Evolutionary conservation across 2,113 vertebrate genomes (phyloP).

Genomic region (Amblyopsis rosae): DNA sequence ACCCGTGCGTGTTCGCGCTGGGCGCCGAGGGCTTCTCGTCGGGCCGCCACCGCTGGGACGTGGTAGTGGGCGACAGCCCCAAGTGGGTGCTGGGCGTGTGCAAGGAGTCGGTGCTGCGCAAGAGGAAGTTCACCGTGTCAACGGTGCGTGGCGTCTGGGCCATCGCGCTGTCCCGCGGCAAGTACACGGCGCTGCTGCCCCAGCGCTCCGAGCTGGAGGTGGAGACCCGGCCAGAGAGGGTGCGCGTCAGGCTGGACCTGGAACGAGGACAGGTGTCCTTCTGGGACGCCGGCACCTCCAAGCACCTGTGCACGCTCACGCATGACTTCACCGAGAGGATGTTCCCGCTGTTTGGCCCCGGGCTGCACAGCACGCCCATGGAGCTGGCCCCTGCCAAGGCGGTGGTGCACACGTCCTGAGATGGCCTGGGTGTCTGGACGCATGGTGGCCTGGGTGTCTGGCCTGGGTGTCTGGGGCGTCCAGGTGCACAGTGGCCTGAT

Average conservation of each 20-base stretch:
- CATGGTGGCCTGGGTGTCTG: too few species aligned
- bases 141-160: slow-evolving; percentile 72
- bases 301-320: slow-evolving; percentile 68
- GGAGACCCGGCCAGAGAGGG: slow-evolving; percentile 51
- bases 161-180: slow-evolving; percentile 72
- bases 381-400: slow-evolving; percentile 60
- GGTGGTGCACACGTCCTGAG: slow-evolving; percentile 63
- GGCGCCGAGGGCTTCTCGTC: slow-evolving; percentile 70
- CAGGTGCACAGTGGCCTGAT: too few species aligned
- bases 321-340: slow-evolving; percentile 69
- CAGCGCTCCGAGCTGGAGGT: slow-evolving; percentile 52
- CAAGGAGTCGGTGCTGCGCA: slow-evolving; percentile 67
- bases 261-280: slow-evolving; percentile 74
- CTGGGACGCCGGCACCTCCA: slow-evolving; percentile 54
- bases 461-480: too few species aligned
- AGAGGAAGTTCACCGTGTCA: slow-evolving; percentile 76
- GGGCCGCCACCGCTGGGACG: slow-evolving; percentile 77
- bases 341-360: slow-evolving; percentile 80
- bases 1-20: slow-evolving; percentile 74
- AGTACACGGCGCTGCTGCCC: slow-evolving; percentile 56
- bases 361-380: slow-evolving; percentile 67
- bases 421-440: neutral
- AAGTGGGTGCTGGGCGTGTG: slow-evolving; percentile 78
- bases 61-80: slow-evolving; percentile 70
- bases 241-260: slow-evolving; percentile 69